Base-by-base conservation (phyloP, 2,797 vertebrate species). In the Antennarius maculatus region DNA sequence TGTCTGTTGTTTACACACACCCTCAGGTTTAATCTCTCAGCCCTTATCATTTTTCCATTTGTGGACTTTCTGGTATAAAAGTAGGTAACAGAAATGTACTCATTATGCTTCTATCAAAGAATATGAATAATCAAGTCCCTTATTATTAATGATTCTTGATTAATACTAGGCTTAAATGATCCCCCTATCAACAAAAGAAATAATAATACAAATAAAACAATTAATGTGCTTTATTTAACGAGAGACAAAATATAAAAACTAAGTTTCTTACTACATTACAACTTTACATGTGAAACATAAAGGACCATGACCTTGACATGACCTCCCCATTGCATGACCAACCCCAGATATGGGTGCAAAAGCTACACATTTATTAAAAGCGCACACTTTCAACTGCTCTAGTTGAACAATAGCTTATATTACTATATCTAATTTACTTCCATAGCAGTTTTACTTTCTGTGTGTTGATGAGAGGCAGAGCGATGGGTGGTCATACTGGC, bases 401-500 rank as follows among this genome's bases (percentile, higher is more conserved):
- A 50, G 45, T 54, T 62, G 6, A 54, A 66, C 50, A 62, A n/a
- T 34, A 67, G 42, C 23, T 65, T 49, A 14, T 56, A 37, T 58
- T 59, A 4, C 23, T 62, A 27, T 34, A 54, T 61, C 45, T 46
- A 71, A 66, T 13, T 56, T 45, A 5, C 59, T 41, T 65, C 42
- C 10, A 8, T 47, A 61, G 51, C 28, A 58, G 18, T 43, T 54
- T 13, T 34, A 28, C 54, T 56, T 27, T 34, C 49, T 59, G 65
- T 69, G 68, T 63, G 58, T 76, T 48, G 53, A 4, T 9, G 55
- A 61, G 69, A 23, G 56, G 70, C 31, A 59, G 39, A 69, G 71
- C 74, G 56, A 81, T 80, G 73, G 71, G 78, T 73, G 77, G 61
- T 51, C 62, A 54, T 50, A 77, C 61, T 71, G 67, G 58, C 64